Conservation (phyloP, 2,888 invertebrate species). For the Norana najaformis region DNA sequence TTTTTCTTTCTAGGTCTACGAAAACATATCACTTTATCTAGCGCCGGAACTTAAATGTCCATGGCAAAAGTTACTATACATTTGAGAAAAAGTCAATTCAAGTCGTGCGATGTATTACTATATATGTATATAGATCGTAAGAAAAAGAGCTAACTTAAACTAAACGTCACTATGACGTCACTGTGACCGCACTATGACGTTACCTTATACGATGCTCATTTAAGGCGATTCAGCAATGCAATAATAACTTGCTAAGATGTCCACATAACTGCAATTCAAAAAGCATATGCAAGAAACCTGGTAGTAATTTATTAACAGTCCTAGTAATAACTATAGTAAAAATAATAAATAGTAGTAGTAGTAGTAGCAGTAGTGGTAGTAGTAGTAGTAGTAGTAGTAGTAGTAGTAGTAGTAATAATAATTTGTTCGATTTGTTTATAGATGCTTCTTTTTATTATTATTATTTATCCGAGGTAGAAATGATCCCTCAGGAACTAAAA, state of each 20-base stretch:
- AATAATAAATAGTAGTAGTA: not conserved
- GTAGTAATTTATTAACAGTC: not conserved
- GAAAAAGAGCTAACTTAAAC: not conserved
- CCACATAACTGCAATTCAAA: not conserved
- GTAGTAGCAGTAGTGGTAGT: not conserved
- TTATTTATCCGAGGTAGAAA: too few relatives aligned
- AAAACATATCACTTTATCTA: not conserved
- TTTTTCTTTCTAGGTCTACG: not conserved
- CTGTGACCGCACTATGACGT: not conserved
- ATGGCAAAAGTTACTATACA: not conserved
- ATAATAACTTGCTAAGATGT: not conserved
- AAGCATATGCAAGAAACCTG: not conserved
- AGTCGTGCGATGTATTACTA: not conserved
- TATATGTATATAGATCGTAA: not conserved
- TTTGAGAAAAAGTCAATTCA: not conserved
- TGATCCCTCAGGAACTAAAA: too few relatives aligned
- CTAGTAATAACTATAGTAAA: not conserved
- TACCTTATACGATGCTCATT: not conserved
- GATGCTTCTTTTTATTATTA: too few relatives aligned
- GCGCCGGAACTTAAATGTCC: not conserved
- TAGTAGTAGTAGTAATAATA: not conserved
- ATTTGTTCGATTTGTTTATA: too few relatives aligned
- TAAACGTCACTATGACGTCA: not conserved
- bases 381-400: too few relatives aligned
- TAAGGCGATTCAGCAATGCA: conserved; percentile 5